These are phyloP conservation scores for Glaucidium brasilianum DNA, from an alignment of 2,113 vertebrate species.

Conservation along the genomic window DNA sequence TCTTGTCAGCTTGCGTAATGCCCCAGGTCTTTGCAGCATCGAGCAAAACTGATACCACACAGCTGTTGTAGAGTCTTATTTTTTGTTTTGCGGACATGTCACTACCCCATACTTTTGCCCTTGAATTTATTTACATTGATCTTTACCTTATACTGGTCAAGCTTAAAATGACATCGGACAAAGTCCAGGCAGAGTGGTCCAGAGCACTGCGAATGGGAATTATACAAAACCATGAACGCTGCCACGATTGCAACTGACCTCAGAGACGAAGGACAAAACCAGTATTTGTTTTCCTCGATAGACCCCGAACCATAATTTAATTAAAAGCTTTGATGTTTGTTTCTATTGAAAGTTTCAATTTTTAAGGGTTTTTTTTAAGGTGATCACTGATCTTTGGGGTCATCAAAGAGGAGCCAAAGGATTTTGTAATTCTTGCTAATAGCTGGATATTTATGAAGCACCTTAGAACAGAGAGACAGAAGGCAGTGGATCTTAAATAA, in stretches of 20 bases:
- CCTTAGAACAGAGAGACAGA: background rate
- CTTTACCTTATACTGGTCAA: slow-evolving; percentile 34
- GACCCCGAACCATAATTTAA: background rate
- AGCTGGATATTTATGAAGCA: background rate
- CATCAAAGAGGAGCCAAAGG: background rate
- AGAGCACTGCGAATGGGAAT: background rate
- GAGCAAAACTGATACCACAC: slow-evolving; percentile 73
- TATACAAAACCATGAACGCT: background rate
- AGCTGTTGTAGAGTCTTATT: slow-evolving; percentile 72
- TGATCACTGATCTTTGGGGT: background rate
- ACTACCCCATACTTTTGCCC: slow-evolving; percentile 62
- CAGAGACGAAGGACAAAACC: background rate
- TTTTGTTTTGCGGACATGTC: slow-evolving; percentile 70
- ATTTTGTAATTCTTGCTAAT: background rate
- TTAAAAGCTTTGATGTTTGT: background rate
- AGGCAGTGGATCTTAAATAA: background rate
- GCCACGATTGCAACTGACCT: background rate
- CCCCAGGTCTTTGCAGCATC: slow-evolving; percentile 68
- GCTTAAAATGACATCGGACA: background rate
- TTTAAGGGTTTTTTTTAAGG: background rate
- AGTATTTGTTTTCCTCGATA: background rate
- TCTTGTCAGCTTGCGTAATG: slow-evolving; percentile 73
- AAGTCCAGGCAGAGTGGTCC: slow-evolving; percentile 3
- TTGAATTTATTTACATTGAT: slow-evolving; percentile 61
- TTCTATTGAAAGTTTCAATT: background rate